Evolutionary conservation across 1,140 invertebrate species (phyloP).

Genomic region (Drosophila elegans): DNA sequence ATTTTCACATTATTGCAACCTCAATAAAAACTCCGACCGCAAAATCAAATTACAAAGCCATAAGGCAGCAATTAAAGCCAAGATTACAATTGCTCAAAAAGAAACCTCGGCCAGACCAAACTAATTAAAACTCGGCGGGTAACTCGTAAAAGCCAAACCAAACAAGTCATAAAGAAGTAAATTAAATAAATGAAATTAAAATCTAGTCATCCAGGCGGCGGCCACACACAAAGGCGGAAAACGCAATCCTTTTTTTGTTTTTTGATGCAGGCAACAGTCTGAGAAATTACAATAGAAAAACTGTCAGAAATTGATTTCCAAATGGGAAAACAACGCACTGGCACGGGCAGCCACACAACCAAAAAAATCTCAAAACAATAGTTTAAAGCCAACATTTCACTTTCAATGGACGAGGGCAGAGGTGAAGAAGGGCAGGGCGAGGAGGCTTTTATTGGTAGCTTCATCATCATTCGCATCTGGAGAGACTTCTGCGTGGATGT

Average conservation of each 20-base stretch:
- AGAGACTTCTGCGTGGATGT: constrained; percentile 46
- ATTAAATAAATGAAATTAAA: constrained; percentile 20
- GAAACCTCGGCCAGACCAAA: constrained; percentile 32
- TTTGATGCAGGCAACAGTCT: neutral
- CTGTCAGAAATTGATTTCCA: constrained; percentile 73
- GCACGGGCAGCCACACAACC: constrained; percentile 42
- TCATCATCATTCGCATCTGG: constrained; percentile 61
- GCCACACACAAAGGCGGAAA: constrained; percentile 37
- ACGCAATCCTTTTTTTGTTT: neutral
- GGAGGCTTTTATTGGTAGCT: constrained; percentile 52
- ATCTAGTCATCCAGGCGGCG: constrained; percentile 43
- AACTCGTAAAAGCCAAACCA: constrained; percentile 18
- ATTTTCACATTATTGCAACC: constrained; percentile 11
- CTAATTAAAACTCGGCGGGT: constrained; percentile 55
- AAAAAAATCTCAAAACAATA: constrained; percentile 58
- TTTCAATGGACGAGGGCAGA: constrained; percentile 46
- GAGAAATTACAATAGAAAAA: constrained; percentile 67
- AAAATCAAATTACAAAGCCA: constrained; percentile 59
- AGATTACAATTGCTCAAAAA: constrained; percentile 14
- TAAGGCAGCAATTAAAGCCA: constrained; percentile 46
- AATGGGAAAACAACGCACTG: constrained; percentile 44
- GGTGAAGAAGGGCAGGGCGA: constrained; percentile 37
- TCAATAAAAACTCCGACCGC: constrained; percentile 37
- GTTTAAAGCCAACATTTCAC: constrained; percentile 58
- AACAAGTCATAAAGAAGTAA: constrained; percentile 24